These are phyloP conservation scores for Calliphora vicina DNA, from an alignment of 1,140 invertebrate genomes.

Conservation along the genomic window DNA sequence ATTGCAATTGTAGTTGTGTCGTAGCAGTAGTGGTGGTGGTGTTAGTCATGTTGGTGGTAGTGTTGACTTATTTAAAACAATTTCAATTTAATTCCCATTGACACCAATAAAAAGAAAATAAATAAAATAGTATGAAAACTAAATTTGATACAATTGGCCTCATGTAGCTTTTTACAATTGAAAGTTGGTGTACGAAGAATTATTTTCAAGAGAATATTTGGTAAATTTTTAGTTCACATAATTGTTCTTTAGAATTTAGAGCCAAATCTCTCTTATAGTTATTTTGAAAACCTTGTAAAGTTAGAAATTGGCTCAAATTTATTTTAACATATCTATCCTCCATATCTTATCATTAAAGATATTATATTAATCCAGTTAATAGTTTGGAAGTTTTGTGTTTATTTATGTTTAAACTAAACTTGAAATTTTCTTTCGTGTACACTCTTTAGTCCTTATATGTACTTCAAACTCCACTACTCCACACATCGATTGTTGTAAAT, in stretches of 20 bases:
- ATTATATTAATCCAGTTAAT: no score
- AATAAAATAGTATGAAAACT: neutral
- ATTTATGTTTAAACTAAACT: no score
- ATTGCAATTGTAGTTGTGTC: neutral
- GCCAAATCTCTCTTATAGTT: neutral
- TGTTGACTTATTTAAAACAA: constrained; percentile 11
- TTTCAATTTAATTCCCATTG: constrained; percentile 31
- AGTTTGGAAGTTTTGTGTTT: no score
- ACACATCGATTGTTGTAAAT: neutral
- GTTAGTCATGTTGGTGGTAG: constrained; percentile 11
- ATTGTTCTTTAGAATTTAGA: neutral
- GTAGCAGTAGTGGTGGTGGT: neutral
- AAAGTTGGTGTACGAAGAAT: no score
- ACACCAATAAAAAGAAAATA: neutral
- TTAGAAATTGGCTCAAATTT: no score
- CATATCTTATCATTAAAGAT: no score
- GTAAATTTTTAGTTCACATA: neutral
- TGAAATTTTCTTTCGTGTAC: neutral
- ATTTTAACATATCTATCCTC: no score
- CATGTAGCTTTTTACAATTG: neutral
- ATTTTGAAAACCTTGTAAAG: no score
- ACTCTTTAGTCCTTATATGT: neutral
- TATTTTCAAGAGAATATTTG: no score
- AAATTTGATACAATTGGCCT: constrained; percentile 1
- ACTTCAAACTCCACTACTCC: neutral